phyloP scores from a whole-genome alignment of 1,140 invertebrate genomes.

The Heliconius eleuchia region DNA sequence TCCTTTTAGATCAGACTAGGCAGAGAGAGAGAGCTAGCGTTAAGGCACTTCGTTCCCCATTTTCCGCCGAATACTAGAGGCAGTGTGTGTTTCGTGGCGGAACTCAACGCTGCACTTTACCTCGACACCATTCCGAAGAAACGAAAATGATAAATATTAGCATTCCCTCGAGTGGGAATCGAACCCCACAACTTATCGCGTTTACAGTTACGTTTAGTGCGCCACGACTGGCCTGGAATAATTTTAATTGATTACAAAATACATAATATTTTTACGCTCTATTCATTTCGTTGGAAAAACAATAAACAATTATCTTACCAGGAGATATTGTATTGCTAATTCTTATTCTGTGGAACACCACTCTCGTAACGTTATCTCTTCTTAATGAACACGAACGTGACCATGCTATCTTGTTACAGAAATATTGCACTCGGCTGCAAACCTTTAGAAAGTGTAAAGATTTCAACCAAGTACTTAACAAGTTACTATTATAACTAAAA shows the following conservation, averaged over 20 bases:
- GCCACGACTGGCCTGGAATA: not conserved
- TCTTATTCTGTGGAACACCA: not conserved
- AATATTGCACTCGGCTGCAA: constrained; percentile 1
- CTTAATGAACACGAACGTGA: constrained; percentile 7
- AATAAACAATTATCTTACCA: not conserved
- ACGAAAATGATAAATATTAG: too few relatives aligned
- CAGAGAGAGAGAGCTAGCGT: too few relatives aligned
- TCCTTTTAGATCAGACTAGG: too few relatives aligned
- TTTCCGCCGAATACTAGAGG: too few relatives aligned
- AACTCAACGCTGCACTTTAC: too few relatives aligned
- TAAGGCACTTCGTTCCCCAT: too few relatives aligned
- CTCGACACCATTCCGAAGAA: too few relatives aligned
- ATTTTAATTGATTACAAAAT: not conserved
- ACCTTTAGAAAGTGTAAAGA: constrained; percentile 3
- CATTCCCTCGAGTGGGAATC: too few relatives aligned
- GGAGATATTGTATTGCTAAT: not conserved
- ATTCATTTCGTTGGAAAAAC: not conserved
- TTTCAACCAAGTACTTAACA: not conserved
- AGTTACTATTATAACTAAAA: not conserved
- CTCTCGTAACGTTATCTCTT: constrained; percentile 5
- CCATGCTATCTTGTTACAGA: constrained; percentile 7
- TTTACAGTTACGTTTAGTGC: too few relatives aligned
- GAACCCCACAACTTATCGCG: too few relatives aligned
- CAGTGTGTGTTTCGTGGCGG: too few relatives aligned
- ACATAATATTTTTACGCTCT: not conserved